Evolutionary conservation across 2,888 invertebrate genomes (phyloP).

Genomic region (Entomobrya multifasciata): DNA sequence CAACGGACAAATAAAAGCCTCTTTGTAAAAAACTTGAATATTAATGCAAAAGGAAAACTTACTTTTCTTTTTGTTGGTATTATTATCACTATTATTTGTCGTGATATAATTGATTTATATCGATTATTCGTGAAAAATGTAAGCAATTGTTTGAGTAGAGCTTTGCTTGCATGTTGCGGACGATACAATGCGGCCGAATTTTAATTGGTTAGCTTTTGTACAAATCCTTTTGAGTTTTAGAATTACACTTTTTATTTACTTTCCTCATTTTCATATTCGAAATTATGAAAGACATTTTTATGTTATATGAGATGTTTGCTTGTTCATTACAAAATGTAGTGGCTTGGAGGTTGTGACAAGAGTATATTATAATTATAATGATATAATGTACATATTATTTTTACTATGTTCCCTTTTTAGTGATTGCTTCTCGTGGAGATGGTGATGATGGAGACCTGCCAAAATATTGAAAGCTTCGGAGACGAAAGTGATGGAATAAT

Average conservation of each 20-base stretch:
- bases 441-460: neutral
- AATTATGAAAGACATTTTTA: too few species aligned
- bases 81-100: constrained; percentile 4
- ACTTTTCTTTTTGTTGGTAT: neutral
- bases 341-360: neutral
- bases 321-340: neutral
- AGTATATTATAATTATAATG: neutral
- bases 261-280: too few species aligned
- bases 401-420: neutral
- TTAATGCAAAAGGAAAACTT: constrained; percentile 13
- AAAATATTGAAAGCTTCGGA: neutral
- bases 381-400: constrained; percentile 23
- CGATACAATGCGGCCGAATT: too few species aligned
- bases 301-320: too few species aligned
- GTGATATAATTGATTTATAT: constrained; percentile 50
- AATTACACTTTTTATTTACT: too few species aligned
- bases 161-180: constrained; percentile 18
- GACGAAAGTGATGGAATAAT: neutral
- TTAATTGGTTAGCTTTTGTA: too few species aligned
- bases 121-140: constrained; percentile 13
- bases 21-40: neutral
- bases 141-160: constrained; percentile 25
- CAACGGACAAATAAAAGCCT: constrained; percentile 28
- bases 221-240: too few species aligned
- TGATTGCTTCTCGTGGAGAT: constrained; percentile 4